Evolutionary conservation across 2,888 invertebrate species (phyloP).

Genomic region (Gortyna flavago): DNA sequence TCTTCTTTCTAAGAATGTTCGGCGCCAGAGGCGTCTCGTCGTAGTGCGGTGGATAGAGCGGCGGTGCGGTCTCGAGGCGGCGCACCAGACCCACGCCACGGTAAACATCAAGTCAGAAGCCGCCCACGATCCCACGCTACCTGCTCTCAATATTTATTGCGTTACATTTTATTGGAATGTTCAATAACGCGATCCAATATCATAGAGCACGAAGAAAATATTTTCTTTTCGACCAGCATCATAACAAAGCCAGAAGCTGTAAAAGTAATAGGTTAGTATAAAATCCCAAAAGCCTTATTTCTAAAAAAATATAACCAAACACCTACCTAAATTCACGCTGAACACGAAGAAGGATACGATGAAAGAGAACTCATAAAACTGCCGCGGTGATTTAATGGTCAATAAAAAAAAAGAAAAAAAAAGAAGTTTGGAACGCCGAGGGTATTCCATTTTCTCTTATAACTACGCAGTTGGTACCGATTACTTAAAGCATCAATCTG

Average conservation of each 20-base stretch:
- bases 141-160: constrained; percentile 71
- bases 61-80: constrained; percentile 56
- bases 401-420: constrained; percentile 36
- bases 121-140: constrained; percentile 64
- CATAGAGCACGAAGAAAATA: constrained; percentile 73
- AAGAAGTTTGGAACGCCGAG: constrained; percentile 18
- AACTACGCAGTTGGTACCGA: constrained; percentile 3
- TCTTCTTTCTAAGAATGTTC: neutral
- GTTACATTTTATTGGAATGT: constrained; percentile 73
- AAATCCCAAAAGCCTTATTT: constrained; percentile 4
- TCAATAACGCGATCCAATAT: constrained; percentile 77
- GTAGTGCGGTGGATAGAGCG: constrained; percentile 55
- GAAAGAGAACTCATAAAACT: constrained; percentile 44
- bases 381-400: constrained; percentile 38
- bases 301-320: constrained; percentile 2
- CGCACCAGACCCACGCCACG: constrained; percentile 51
- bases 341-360: constrained; percentile 30
- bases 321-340: constrained; percentile 16
- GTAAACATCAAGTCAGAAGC: constrained; percentile 71
- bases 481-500: constrained; percentile 37
- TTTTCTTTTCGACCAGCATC: constrained; percentile 66
- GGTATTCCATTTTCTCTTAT: constrained; percentile 4
- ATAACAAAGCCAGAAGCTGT: constrained; percentile 26
- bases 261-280: constrained; percentile 19
- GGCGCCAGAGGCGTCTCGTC: constrained; percentile 8